Base-by-base conservation (phyloP, 2,113 vertebrate species). In the Parotia lawesii region DNA sequence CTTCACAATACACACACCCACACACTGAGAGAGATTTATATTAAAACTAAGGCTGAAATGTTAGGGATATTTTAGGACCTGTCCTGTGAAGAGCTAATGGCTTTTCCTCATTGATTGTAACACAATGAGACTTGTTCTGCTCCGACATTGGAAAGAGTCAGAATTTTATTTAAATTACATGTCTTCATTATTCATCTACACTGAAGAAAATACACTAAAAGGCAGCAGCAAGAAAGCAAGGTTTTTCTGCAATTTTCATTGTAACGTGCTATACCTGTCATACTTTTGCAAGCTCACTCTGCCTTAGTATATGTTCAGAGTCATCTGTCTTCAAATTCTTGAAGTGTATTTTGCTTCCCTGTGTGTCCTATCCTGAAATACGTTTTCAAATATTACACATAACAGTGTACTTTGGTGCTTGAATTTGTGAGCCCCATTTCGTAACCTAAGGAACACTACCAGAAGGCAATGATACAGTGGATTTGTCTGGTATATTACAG, bases 131-230 rank as follows among this genome's bases (percentile, higher is more conserved):
- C 66, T 18, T 47, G 33, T 56, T 93, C 56, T 15, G 67, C 24
- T 91, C 45, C 87, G 48, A 48, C 25, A 69, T 21, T 61, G 58
- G 57, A 67, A 78, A 89, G 13, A 61, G 15, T 1, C 17, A 78
- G 61, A 64, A 89, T 69, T 89, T 81, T 91, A 67, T 94, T 93
- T 87, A 82, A 94, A 95, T 81, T 72, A 18, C 16, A 13, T 62
- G 15, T 69, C 40, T 72, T 82, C 57, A 51, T 91, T 69, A 67
- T 72, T 95, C 25, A 45, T 47, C 73, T 89, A 29, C 37, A 42
- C n/a, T 69, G n/a, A 84, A 84, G 44, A 53, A 23, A 7, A 27
- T 64, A 40, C 8, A 44, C 17, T 61, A 69, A 95, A 95, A 95
- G 70, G 12, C 19, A 89, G 35, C 35, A 78, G 40, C 29, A 58